phyloP scores from a whole-genome alignment of 2,888 invertebrate species.

The Scaptomyza polygonia region DNA sequence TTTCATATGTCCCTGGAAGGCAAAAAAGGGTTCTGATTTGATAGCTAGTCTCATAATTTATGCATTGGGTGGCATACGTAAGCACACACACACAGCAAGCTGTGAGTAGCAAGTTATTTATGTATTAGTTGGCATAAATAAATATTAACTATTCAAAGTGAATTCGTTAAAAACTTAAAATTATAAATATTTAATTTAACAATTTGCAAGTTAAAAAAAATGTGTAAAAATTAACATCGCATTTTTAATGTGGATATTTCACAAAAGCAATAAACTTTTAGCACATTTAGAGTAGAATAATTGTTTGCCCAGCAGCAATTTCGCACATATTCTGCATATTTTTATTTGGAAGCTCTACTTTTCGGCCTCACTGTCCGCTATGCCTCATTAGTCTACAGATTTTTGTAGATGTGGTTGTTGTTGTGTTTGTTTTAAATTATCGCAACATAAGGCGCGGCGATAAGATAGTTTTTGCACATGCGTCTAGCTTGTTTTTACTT shows the following conservation, averaged over 20 bases:
- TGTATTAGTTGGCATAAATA: slow-evolving; percentile 16
- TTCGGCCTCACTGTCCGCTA: slow-evolving; percentile 46
- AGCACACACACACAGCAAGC: slow-evolving; percentile 1
- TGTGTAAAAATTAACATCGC: not conserved
- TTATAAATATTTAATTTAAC: slow-evolving; percentile 22
- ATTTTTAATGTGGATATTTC: too few species aligned
- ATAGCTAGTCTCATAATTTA: slow-evolving; percentile 19
- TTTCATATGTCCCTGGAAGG: not conserved
- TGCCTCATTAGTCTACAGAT: slow-evolving; percentile 24
- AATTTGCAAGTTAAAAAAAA: not conserved
- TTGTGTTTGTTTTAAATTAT: slow-evolving; percentile 67
- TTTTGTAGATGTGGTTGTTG: slow-evolving; percentile 26
- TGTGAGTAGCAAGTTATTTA: slow-evolving; percentile 27
- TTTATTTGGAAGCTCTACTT: slow-evolving; percentile 21
- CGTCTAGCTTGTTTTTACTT: slow-evolving; percentile 26
- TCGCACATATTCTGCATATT: not conserved
- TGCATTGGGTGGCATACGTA: slow-evolving; percentile 18
- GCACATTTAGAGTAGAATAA: not conserved
- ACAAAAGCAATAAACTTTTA: not conserved
- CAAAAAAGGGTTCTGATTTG: slow-evolving; percentile 11
- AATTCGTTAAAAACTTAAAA: not conserved
- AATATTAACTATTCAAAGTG: slow-evolving; percentile 3
- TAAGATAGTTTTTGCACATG: slow-evolving; percentile 64
- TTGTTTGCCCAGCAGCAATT: not conserved
- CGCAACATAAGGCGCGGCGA: slow-evolving; percentile 53